A percentile compares a stretch with the other conserved stretches of the same genome.
Conservation (phyloP, 2,888 invertebrate genomes). For the Oscheius sp. region DNA sequence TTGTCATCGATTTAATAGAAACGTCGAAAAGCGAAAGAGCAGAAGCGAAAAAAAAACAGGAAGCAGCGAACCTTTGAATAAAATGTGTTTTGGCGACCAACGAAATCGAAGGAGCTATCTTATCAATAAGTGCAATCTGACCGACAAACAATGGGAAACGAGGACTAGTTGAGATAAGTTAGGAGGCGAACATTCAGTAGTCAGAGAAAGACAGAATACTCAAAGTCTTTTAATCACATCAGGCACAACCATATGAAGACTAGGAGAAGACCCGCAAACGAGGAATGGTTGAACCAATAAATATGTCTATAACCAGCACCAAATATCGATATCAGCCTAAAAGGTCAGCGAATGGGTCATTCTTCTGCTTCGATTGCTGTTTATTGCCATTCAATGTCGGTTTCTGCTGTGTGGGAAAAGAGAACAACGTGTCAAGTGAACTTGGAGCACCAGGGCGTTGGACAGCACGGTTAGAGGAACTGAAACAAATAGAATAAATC, state of each 20-base stretch:
- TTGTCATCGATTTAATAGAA: too few species aligned
- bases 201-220: too few species aligned
- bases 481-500: neutral
- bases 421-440: conserved; percentile 29
- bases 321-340: conserved; percentile 9
- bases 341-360: conserved; percentile 34
- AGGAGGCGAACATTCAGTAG: too few species aligned
- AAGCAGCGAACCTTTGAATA: too few species aligned
- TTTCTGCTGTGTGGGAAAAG: conserved; percentile 33
- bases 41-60: neutral
- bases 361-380: neutral
- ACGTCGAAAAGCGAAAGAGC: neutral
- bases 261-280: conserved; percentile 7
- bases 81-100: too few species aligned
- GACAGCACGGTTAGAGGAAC: conserved; percentile 29
- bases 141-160: conserved; percentile 18
- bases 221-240: neutral
- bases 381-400: conserved; percentile 9
- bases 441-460: conserved; percentile 19
- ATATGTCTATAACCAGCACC: neutral
- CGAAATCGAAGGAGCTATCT: conserved; percentile 2
- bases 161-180: too few species aligned
- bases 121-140: conserved; percentile 24
- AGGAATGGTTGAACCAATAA: neutral
- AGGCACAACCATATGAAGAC: conserved; percentile 5